Percentiles rank a stretch among this genome's conserved stretches.
These are phyloP conservation scores for Phaonia tiefii DNA, from an alignment of 2,888 invertebrate species.

Conservation along the genomic window DNA sequence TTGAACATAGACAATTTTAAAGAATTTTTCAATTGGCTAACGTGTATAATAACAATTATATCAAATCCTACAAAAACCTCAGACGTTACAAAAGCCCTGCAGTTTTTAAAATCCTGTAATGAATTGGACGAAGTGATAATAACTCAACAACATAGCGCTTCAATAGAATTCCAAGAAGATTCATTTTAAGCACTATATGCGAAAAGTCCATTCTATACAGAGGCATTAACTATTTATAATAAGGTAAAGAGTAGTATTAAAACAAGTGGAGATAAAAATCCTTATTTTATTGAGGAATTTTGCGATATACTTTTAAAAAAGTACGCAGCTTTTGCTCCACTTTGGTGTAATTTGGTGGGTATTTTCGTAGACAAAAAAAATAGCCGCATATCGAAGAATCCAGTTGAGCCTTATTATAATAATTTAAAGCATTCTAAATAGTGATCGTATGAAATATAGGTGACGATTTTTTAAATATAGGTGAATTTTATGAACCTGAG, in stretches of 20 bases:
- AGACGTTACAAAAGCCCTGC: neutral
- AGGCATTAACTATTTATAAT: neutral
- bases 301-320: conserved; percentile 1
- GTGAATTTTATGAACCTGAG: neutral
- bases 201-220: neutral
- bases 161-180: neutral
- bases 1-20: neutral
- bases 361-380: conserved; percentile 1
- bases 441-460: conserved; percentile 17
- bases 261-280: neutral
- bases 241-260: neutral
- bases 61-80: neutral
- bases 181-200: neutral
- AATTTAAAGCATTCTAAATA: conserved; percentile 2
- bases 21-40: conserved; percentile 13
- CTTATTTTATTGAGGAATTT: neutral
- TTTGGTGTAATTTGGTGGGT: conserved; percentile 29
- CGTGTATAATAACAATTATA: neutral
- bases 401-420: conserved; percentile 16
- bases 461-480: neutral
- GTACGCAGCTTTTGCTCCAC: conserved; percentile 7
- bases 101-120: neutral
- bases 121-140: neutral
- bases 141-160: neutral
- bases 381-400: conserved; percentile 27